A percentile compares a stretch with the other conserved stretches of the same genome.
Conservation (phyloP, 2,797 vertebrate species). For the Coccyzus lansbergi region DNA sequence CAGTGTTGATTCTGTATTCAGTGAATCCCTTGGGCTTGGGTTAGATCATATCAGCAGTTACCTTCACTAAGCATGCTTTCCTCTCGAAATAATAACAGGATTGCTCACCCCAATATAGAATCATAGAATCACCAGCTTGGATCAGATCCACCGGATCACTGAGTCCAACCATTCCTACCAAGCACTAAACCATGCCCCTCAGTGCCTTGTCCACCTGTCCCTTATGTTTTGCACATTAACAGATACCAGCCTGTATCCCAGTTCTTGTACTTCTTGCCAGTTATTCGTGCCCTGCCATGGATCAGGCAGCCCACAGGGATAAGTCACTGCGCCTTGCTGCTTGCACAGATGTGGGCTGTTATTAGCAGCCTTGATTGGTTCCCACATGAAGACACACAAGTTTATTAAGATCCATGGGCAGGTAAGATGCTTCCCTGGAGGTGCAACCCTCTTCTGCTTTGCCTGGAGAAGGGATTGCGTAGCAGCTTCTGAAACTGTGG, state of each 20-base stretch:
- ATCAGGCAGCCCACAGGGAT: neutral
- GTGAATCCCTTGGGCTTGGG: neutral
- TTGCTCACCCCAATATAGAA: too few relatives aligned
- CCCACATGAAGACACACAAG: neutral
- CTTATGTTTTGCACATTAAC: neutral
- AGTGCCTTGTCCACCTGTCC: too few relatives aligned
- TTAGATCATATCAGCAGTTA: neutral
- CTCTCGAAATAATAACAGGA: neutral
- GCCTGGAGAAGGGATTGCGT: neutral
- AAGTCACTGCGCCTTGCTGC: fast-evolving
- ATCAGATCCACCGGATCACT: too few relatives aligned
- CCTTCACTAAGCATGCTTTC: neutral
- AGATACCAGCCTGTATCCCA: fast-evolving
- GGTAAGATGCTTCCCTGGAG: fast-evolving
- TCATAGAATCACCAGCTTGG: too few relatives aligned
- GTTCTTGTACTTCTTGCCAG: fast-evolving
- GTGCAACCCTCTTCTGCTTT: fast-evolving
- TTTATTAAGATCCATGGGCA: neutral
- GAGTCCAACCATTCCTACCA: too few relatives aligned
- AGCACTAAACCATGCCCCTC: too few relatives aligned
- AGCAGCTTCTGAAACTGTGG: fast-evolving
- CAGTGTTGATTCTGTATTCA: fast-evolving
- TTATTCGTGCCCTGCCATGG: neutral
- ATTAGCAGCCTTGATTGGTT: neutral
- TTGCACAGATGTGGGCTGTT: neutral